phyloP scores from a whole-genome alignment of 2,888 invertebrate species.

The Stomorhina lunata region DNA sequence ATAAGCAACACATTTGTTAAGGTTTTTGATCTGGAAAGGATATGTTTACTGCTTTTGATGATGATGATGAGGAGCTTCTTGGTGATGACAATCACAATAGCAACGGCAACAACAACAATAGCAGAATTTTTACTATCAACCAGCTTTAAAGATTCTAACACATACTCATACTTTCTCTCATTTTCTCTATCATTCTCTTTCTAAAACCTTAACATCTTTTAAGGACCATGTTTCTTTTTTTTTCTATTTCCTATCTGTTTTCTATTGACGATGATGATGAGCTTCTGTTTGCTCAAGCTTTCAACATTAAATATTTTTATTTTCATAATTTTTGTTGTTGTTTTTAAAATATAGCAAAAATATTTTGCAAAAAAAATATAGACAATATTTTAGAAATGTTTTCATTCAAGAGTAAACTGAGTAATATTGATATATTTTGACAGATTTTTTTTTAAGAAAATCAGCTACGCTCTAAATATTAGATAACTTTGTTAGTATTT shows the following conservation, averaged over 20 bases:
- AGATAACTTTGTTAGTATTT: no score
- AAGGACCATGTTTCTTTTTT: conserved; percentile 4
- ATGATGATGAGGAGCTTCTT: conserved; percentile 25
- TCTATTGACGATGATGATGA: background rate
- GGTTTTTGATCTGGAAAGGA: background rate
- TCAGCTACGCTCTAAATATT: no score
- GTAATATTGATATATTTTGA: background rate
- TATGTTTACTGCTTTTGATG: background rate
- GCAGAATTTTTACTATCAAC: conserved; percentile 1
- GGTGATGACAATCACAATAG: conserved; percentile 20
- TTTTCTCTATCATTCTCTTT: no score
- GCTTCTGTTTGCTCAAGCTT: conserved; percentile 16
- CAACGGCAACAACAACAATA: background rate
- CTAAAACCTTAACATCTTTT: background rate
- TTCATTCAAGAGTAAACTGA: background rate
- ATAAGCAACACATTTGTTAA: conserved; percentile 50
- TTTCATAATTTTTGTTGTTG: conserved; percentile 10
- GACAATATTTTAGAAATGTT: conserved; percentile 16
- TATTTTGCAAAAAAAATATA: conserved; percentile 2
- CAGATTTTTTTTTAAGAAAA: no score
- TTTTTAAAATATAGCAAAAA: background rate
- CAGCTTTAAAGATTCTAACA: background rate
- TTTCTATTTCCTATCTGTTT: background rate
- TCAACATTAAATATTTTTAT: conserved; percentile 54
- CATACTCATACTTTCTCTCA: background rate